phyloP scores from a whole-genome alignment of 35 echinoderm and acorn worm species.

The Hemicentrotus pulcherrimus region DNA sequence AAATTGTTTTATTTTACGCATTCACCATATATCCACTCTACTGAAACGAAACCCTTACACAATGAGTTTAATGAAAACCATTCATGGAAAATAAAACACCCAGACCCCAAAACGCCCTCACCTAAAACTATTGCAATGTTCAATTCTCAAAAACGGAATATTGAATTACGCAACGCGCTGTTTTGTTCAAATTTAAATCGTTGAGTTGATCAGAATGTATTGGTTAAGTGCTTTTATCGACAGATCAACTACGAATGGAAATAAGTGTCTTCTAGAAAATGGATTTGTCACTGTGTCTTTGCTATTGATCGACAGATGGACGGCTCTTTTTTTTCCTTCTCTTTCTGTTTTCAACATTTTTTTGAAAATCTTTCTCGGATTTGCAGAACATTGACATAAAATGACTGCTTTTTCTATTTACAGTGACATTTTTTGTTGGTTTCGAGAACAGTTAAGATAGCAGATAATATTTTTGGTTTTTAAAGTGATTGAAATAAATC shows the following conservation, averaged over 20 bases:
- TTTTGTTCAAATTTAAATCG: not conserved
- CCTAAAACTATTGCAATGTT: not conserved
- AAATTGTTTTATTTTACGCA: not conserved
- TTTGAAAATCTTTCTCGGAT: not conserved
- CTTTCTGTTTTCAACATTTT: not conserved
- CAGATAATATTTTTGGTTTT: too few species aligned
- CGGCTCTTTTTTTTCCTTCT: not conserved
- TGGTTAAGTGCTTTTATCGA: conserved; percentile 36
- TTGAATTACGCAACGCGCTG: not conserved
- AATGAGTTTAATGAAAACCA: conserved; percentile 9
- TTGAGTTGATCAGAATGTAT: not conserved
- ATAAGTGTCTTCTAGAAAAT: not conserved
- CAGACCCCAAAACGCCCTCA: not conserved
- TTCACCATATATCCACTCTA: conserved; percentile 20
- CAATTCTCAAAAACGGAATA: not conserved
- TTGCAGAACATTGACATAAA: not conserved
- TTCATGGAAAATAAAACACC: conserved; percentile 26
- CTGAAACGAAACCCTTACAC: not conserved
- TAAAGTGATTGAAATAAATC: too few species aligned
- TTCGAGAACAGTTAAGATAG: not conserved
- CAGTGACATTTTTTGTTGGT: not conserved
- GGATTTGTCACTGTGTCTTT: not conserved
- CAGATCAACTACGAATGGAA: not conserved
- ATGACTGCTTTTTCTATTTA: too few species aligned
- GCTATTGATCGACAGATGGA: not conserved